Evolutionary conservation across 2,888 invertebrate genomes (phyloP), one percentile per base, ranked within the genome.

Genomic region (Rhabditophanes sp.): DNA sequence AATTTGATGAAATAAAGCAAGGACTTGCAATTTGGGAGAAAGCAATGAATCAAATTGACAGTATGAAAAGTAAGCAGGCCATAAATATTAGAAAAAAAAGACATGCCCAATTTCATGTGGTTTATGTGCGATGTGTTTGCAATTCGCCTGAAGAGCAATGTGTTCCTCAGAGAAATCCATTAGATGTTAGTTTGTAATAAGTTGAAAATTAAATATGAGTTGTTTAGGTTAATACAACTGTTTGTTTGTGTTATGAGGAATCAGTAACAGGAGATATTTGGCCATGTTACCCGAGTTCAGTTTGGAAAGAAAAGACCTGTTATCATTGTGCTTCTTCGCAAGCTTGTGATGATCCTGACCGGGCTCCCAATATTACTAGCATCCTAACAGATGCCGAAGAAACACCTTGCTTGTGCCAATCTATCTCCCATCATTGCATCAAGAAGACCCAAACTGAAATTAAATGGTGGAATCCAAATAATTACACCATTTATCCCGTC

Each of bases 201-300:
- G 6, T 37, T 30, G n/a, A n/a, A 30, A 4, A 28, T 5, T n/a
- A 30, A 30, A 30, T 11, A n/a, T 30, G 22, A 11, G 11, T 37
- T 46, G 16, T 43, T 28, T 22, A 56, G 53, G 43, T 45, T 9
- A 58, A 63, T 32, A 47, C 59, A 0, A 46, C 53, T 6, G 50
- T 61, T 5, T 62, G 63, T 35, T 48, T 62, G 38, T 62, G 63
- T 30, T 64, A 56, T 29, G 60, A 64, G 34, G 62, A 64, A 35
- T 44, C 48, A 5, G 42, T 52, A 4, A 50, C 53, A n/a, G 62
- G 62, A 12, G 44, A 53, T 20, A 56, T 63, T 11, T 62, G 63
- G 63, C 63, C 63, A 5, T 62, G 63, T 29, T 62, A 62, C 38
- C 52, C 56, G 18, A 45, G 50, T 2, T 33, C 48, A 5, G 53